Evolutionary conservation across 2,113 vertebrate genomes (phyloP), one percentile per base, ranked within the genome.

Genomic region (Leiothrix lutea): DNA sequence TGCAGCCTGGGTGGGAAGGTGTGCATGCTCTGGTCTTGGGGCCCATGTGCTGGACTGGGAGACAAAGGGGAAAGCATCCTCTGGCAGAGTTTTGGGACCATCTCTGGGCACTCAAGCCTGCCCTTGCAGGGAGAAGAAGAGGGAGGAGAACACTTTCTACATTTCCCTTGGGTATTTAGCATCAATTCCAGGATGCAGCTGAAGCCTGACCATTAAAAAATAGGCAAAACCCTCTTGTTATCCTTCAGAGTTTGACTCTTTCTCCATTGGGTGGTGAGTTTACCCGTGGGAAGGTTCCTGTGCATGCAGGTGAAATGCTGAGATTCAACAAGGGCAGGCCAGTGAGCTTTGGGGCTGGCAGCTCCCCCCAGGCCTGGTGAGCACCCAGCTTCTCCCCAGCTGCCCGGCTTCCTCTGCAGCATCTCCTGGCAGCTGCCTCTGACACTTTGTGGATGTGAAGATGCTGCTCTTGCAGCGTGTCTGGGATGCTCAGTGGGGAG

Each of bases 311-410:
- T 3, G 4, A 18, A 8, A 36, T 8, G 48, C 67, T 75, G 50
- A 65, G 66, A 45, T 57, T 70, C 74, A 65, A 0, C 36, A 65
- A 70, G 1, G 13, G 16, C 50, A 20, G 75, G 60, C 26, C 4
- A 5, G 62, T 25, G 5, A 57, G 48, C 10, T 25, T 9, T 56
- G 75, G 56, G 60, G 60, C 31, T 13, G 2, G 17, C 8, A 7
- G 51, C 65, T 79, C 35, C 50, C 5, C 45, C 10, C 1, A 1
- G 58, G 40, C 26, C 58, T 0, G 0, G 17, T 26, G 28, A 79
- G 29, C 57, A 8, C 9, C 54, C 45, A 2, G 62, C 36, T 53
- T 78, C 38, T 71, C 65, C 50, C 38, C 25, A 45, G 60, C 67
- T 89, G 66, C 44, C 26, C 2, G 2, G 33, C 26, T 48, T 33